Evolutionary conservation across 2,113 vertebrate species (phyloP), one percentile per base, ranked within the genome.

Genomic region (Phyllostomus discolor): DNA sequence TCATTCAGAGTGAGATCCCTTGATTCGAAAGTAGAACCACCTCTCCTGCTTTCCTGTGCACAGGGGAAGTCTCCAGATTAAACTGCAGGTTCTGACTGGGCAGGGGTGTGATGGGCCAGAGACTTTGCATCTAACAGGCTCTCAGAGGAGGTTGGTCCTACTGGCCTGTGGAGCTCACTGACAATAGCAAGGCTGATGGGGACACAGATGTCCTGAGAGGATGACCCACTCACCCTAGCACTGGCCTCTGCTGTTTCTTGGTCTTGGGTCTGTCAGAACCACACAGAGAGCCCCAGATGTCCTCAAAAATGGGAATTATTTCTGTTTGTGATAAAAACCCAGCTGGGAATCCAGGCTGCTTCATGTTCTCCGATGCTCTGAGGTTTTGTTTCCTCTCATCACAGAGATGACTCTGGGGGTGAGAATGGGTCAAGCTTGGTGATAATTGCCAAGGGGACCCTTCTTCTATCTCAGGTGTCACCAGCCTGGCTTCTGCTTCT

Each of bases 161-260:
- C 33, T 16, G 83, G 46, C 64, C 46, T 52, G 64, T 10, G 22
- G 64, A 10, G 20, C n/a, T 35, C 33, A 38, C 66, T 46, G 22
- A 3, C 82, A 73, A 46, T 14, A 52, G 17, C 70, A 38, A 35
- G 64, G 46, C 22, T 64, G 11, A 7, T 14, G n/a, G n/a, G 22
- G 64, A 0, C 15, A 1, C 8, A 6, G 7, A 4, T 9, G 9
- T 19, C 19, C 26, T 28, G 12, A 48, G 24, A 46, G 62, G 19
- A 26, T 1, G 6, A 28, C n/a, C 16, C 7, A 4, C 26, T 12
- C 1, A 19, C 50, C 9, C 16, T 10, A 26, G 35, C 2, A 1
- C 2, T 52, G 78, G 31, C 35, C 24, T 54, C 70, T 78, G 70
- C 73, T 80, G 8, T 62, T 48, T 35, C 67, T 22, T 72, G 57